Evolutionary conservation across 2,113 vertebrate species (phyloP).

Genomic region (Thinocorus orbignyianus): DNA sequence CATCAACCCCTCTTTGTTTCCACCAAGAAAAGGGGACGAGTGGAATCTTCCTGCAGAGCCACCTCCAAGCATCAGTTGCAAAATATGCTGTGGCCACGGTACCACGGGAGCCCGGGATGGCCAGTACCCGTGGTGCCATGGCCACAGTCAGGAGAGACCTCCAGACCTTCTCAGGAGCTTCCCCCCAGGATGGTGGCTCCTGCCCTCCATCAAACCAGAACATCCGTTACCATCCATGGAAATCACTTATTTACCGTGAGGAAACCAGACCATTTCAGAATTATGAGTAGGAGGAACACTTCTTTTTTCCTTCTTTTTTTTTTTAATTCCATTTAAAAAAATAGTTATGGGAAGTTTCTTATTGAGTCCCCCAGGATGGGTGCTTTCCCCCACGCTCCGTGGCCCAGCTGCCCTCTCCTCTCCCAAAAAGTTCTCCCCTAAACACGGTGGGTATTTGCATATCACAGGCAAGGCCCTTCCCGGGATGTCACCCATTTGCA

Average conservation of each 20-base stretch:
- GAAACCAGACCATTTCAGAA: background rate
- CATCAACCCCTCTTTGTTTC: rapidly evolving
- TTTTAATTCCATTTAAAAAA: too few species aligned
- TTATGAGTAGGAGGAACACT: too few species aligned
- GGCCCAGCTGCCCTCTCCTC: background rate
- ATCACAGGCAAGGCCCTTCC: background rate
- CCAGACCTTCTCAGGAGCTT: rapidly evolving
- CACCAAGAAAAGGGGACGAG: background rate
- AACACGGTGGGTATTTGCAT: conserved; percentile 33
- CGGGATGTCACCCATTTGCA: conserved; percentile 23
- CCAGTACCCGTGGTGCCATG: background rate
- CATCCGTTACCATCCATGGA: background rate
- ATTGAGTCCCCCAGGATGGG: background rate
- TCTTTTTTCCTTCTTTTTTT: too few species aligned
- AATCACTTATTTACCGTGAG: conserved; percentile 20
- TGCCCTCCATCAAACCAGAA: background rate
- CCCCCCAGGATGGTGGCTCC: background rate
- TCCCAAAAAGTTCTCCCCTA: background rate
- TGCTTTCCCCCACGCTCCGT: rapidly evolving
- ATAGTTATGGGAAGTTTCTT: background rate
- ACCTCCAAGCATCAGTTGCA: background rate
- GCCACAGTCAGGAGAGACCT: background rate
- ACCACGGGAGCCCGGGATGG: rapidly evolving
- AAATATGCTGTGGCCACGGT: background rate
- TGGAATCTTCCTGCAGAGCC: background rate